Conservation (phyloP, 2,797 vertebrate species). For the Natrix natrix region DNA sequence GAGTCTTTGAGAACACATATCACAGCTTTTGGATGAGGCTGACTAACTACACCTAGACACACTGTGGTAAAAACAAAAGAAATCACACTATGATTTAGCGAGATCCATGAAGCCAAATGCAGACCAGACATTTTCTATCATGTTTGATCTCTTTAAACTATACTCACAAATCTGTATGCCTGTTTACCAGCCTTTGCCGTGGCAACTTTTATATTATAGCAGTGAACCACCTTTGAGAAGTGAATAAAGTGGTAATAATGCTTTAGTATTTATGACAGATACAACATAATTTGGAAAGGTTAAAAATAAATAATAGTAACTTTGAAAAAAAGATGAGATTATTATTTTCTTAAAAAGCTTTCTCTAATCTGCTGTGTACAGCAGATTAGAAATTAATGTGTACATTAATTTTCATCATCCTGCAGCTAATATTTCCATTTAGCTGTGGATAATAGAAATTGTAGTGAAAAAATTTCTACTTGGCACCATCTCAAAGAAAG, state of each 20-base stretch:
- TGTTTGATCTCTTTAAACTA: neutral
- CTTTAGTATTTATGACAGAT: neutral
- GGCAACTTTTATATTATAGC: neutral
- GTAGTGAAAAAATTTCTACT: neutral
- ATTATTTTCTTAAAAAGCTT: neutral
- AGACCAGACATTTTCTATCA: neutral
- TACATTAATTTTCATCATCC: neutral
- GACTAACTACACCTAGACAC: neutral
- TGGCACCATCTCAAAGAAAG: neutral
- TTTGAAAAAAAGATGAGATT: neutral
- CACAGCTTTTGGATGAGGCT: neutral
- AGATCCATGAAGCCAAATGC: neutral
- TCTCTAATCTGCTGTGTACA: neutral
- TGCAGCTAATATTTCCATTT: neutral
- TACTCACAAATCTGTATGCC: neutral
- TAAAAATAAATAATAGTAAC: neutral
- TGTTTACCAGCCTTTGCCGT: neutral
- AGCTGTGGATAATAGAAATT: neutral
- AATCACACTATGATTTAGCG: neutral
- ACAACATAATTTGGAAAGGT: neutral
- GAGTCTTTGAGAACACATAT: neutral
- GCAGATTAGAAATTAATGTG: neutral
- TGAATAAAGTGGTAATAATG: neutral
- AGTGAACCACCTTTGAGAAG: neutral
- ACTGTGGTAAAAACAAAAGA: neutral